Base-by-base conservation (phyloP, 2,888 invertebrate species). In the Odontomyia ornata region DNA sequence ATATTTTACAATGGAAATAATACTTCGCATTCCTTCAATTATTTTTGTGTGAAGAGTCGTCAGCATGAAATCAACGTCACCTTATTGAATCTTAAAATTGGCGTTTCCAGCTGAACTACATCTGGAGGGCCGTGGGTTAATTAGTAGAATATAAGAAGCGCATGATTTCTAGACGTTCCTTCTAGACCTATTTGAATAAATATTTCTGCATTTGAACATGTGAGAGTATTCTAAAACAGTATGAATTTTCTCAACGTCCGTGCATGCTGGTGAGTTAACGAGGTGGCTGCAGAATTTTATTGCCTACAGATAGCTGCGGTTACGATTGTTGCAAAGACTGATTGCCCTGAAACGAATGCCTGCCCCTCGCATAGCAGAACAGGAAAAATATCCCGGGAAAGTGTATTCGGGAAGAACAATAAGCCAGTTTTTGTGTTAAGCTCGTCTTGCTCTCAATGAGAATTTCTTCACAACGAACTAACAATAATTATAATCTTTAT, bases 301-400 rank as follows among this genome's bases (percentile, higher is more conserved):
- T 72, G 43, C 71, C 52, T 47, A 56, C 71, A 56, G 71, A 72
- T 18, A 52, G 18, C 25, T 52, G 71, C 36, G 46, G 21, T 65
- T 65, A 62, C 25, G 27, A 7, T 23, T 27, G 15, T 13, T 62
- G 62, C 60, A 18, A 57, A 21, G 27, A 27, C 28, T 36, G 36
- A 36, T 36, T 36, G 36, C 36, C 9, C 36, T 36, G 36, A 36
- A 36, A 36, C 3, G 3, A 9, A 36, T 36, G 36, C 9, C 36
- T 9, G 36, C 5, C 3, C 36, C 36, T 5, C 36, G 36, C 18
- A 43, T 43, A 43, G 43, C 13, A 4, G 18, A 13, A 15, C 4
- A 52, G 52, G 52, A 15, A 52, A 52, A 18, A 52, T 52, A 36
- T 65, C 36, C 65, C 36, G 18, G 28, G 36, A 65, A 65, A 65